These are phyloP conservation scores for Onychorhynchus coronatus DNA, from an alignment of 2,113 vertebrate species.

Conservation along the genomic window DNA sequence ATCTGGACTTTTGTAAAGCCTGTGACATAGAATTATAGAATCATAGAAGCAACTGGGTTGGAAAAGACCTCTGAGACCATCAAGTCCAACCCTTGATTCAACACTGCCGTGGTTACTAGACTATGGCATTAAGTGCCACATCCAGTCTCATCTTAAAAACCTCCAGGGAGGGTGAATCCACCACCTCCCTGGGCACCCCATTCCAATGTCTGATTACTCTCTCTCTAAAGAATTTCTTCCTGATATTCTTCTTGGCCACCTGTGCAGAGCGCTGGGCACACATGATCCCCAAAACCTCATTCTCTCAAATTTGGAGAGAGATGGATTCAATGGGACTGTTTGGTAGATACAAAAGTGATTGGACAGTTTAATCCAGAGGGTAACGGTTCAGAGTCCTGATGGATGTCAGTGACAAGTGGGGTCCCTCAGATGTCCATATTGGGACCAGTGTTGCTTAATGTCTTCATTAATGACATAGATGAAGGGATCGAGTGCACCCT, in stretches of 20 bases:
- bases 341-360: background rate
- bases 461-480: background rate
- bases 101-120: no score
- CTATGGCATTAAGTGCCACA: no score
- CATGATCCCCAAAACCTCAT: background rate
- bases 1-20: background rate
- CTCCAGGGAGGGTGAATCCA: no score
- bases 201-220: no score
- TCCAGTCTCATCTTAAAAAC: no score
- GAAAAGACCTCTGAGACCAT: no score
- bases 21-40: background rate
- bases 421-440: background rate
- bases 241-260: no score
- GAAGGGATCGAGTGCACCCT: background rate
- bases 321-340: background rate
- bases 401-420: background rate
- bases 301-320: background rate
- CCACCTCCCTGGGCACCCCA: no score
- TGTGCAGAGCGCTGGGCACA: no score
- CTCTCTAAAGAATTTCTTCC: no score
- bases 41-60: no score
- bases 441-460: background rate
- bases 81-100: no score
- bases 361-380: background rate
- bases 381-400: background rate